These are phyloP conservation scores for Heterodera carotae DNA, from an alignment of 1,140 invertebrate genomes.

Conservation along the genomic window DNA sequence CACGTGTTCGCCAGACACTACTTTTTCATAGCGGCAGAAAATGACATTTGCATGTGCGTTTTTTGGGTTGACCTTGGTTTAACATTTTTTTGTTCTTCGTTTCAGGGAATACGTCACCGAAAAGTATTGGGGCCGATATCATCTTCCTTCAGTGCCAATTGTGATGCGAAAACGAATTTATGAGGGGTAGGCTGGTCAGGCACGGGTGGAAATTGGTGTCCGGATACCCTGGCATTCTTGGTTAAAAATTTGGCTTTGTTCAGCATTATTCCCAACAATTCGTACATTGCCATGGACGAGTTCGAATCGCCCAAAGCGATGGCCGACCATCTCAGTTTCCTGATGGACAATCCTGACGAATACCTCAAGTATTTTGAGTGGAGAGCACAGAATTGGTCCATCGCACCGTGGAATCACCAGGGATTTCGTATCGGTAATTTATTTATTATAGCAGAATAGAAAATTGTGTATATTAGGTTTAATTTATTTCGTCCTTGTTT, in stretches of 20 bases:
- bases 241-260: conserved; percentile 4
- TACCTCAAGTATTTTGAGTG: conserved; percentile 49
- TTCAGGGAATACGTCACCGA: conserved; percentile 47
- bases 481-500: conserved; percentile 4
- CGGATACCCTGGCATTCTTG: not conserved
- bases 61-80: not conserved
- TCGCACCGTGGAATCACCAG: conserved; percentile 39
- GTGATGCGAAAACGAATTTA: conserved; percentile 43
- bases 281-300: conserved; percentile 51
- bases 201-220: too few species aligned
- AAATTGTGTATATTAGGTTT: not conserved
- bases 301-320: conserved; percentile 38
- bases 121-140: conserved; percentile 45
- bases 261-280: conserved; percentile 37
- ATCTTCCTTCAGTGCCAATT: conserved; percentile 36
- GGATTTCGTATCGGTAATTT: conserved; percentile 25
- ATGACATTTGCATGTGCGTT: conserved; percentile 35
- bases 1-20: conserved; percentile 36
- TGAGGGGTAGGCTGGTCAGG: conserved; percentile 36
- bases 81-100: not conserved
- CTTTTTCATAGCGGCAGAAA: conserved; percentile 44
- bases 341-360: conserved; percentile 43
- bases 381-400: conserved; percentile 38
- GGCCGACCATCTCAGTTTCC: conserved; percentile 37
- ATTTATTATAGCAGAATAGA: too few species aligned